Evolutionary conservation across 1,140 invertebrate genomes (phyloP).

Genomic region (Drosophila eugracilis): DNA sequence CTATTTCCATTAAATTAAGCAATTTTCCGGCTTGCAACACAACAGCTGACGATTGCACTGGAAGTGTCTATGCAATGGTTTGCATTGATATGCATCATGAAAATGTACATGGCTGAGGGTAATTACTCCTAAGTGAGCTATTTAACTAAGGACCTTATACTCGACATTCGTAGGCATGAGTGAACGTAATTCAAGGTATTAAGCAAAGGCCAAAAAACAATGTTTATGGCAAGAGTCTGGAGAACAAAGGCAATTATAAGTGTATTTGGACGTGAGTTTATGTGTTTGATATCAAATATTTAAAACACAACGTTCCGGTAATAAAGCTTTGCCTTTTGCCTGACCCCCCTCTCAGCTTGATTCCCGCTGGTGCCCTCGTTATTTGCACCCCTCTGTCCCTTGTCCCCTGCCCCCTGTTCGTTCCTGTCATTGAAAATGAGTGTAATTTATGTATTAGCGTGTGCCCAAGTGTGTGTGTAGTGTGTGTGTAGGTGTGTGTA

Average conservation of each 20-base stretch:
- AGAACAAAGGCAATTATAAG: conserved; percentile 27
- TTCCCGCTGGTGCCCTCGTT: conserved; percentile 6
- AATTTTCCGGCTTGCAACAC: conserved; percentile 20
- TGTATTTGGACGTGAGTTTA: conserved; percentile 1
- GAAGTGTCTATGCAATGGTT: conserved; percentile 2
- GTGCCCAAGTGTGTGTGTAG: conserved; percentile 38
- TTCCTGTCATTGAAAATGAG: conserved; percentile 62
- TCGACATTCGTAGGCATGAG: conserved; percentile 33
- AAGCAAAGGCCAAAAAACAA: conserved; percentile 34
- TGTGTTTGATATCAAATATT: conserved; percentile 76
- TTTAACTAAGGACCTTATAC: conserved; percentile 70
- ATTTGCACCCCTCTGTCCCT: conserved; percentile 28
- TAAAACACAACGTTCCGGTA: conserved; percentile 69
- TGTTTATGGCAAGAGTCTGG: conserved; percentile 36
- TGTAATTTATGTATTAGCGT: conserved; percentile 62
- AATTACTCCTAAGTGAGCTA: conserved; percentile 80
- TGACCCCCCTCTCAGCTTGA: conserved; percentile 33
- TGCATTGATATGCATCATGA: conserved; percentile 27
- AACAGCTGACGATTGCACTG: conserved; percentile 11
- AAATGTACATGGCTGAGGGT: conserved; percentile 37
- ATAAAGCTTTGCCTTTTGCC: conserved; percentile 69
- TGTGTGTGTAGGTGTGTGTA: conserved; percentile 52
- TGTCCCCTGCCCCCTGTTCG: no score
- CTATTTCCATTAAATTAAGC: conserved; percentile 40
- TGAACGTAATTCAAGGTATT: conserved; percentile 60